Evolutionary conservation across 2,113 vertebrate species (phyloP).

Genomic region (Aphyosemion australe): DNA sequence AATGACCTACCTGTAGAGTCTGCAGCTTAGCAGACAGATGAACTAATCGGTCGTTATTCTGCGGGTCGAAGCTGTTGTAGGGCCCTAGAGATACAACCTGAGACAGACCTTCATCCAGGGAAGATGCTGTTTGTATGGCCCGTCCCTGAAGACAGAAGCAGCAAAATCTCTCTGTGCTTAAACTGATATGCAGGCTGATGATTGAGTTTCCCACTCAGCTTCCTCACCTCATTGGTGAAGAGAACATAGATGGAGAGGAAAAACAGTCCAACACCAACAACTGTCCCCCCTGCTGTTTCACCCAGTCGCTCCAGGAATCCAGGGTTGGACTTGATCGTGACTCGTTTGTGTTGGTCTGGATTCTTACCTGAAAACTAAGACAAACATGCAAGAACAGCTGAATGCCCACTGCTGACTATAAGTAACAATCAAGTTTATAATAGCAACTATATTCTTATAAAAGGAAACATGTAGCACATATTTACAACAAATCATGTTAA

Average conservation of each 20-base stretch:
- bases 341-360: conserved; percentile 77
- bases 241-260: conserved; percentile 90
- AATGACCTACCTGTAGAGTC: conserved; percentile 83
- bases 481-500: no score
- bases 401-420: neutral
- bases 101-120: conserved; percentile 89
- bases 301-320: conserved; percentile 93
- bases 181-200: neutral
- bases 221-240: conserved; percentile 93
- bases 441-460: no score
- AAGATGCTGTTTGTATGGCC: conserved; percentile 82
- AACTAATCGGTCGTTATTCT: conserved; percentile 86
- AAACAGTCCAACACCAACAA: conserved; percentile 85
- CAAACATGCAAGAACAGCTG: neutral
- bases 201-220: neutral
- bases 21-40: conserved; percentile 84
- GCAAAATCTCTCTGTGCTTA: neutral
- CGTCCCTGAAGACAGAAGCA: conserved; percentile 80
- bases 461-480: no score
- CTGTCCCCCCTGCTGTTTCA: conserved; percentile 88
- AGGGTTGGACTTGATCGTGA: conserved; percentile 76
- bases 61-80: conserved; percentile 74
- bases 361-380: conserved; percentile 59
- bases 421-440: no score
- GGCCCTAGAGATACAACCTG: conserved; percentile 82